Conservation (phyloP, 2,113 vertebrate species). For the Anarrhichthys ocellatus region DNA sequence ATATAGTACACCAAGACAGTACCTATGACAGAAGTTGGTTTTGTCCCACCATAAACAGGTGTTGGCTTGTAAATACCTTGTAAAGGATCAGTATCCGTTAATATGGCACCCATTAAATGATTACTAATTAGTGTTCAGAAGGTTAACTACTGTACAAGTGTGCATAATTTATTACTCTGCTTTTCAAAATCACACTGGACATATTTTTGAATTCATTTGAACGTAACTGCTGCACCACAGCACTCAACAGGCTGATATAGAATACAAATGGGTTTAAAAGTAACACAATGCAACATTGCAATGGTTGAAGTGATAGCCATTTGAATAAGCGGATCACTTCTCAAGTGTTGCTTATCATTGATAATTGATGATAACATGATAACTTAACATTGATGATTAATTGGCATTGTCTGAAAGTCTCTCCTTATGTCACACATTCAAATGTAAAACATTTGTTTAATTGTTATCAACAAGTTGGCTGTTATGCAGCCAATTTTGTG, state of each 20-base stretch:
- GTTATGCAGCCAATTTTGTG: not conserved
- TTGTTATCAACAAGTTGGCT: not conserved
- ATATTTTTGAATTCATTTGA: conserved; percentile 8
- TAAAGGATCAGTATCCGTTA: not conserved
- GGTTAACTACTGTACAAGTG: not conserved
- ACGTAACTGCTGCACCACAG: not conserved
- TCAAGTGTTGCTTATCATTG: not conserved
- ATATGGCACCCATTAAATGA: not conserved
- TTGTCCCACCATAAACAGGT: not conserved
- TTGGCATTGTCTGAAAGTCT: not conserved
- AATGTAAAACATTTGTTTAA: not conserved
- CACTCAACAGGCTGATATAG: not conserved
- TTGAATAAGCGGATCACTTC: not conserved
- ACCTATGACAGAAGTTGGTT: not conserved
- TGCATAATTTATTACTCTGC: not conserved
- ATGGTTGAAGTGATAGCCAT: not conserved
- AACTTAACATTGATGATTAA: not conserved
- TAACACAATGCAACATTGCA: not conserved
- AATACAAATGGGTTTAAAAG: not conserved
- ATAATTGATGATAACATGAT: too few species aligned
- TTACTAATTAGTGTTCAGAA: conserved; percentile 1
- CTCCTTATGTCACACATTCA: not conserved
- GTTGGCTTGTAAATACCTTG: not conserved
- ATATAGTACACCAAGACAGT: not conserved
- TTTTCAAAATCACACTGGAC: not conserved